Conservation (phyloP, 2,113 vertebrate genomes). For the Puma concolor region DNA sequence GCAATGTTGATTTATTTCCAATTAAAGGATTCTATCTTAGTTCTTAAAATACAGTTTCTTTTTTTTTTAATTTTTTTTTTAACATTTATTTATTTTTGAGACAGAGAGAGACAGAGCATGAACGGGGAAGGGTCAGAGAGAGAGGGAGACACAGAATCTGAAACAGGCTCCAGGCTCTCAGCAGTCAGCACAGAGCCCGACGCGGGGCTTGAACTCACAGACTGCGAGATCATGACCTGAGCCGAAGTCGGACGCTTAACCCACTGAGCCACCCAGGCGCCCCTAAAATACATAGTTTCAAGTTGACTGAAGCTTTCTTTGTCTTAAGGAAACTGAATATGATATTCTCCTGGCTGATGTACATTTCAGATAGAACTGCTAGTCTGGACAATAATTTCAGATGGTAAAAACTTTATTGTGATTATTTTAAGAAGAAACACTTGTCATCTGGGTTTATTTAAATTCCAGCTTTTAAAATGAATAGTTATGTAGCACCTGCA, state of each 20-base stretch:
- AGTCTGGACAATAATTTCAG: not conserved
- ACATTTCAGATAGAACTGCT: not conserved
- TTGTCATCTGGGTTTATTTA: constrained; percentile 17
- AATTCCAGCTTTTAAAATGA: not conserved
- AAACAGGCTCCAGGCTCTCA: no score
- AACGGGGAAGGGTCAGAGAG: no score
- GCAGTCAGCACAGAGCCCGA: no score
- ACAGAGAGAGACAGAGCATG: no score
- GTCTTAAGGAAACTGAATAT: not conserved
- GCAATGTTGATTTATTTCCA: not conserved
- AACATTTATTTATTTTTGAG: no score
- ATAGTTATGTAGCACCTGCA: not conserved
- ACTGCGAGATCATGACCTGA: no score
- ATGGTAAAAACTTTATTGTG: not conserved
- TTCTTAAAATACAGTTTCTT: not conserved
- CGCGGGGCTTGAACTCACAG: no score
- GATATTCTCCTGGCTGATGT: not conserved
- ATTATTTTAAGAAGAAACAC: constrained; percentile 19
- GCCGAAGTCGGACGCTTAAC: no score
- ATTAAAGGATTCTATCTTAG: not conserved
- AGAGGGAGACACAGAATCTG: no score
- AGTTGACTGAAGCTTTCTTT: not conserved
- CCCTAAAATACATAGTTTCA: not conserved
- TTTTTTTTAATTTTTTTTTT: no score
- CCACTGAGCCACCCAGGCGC: no score